phyloP scores from a whole-genome alignment of 2,888 invertebrate species.

The Amiota communis region DNA sequence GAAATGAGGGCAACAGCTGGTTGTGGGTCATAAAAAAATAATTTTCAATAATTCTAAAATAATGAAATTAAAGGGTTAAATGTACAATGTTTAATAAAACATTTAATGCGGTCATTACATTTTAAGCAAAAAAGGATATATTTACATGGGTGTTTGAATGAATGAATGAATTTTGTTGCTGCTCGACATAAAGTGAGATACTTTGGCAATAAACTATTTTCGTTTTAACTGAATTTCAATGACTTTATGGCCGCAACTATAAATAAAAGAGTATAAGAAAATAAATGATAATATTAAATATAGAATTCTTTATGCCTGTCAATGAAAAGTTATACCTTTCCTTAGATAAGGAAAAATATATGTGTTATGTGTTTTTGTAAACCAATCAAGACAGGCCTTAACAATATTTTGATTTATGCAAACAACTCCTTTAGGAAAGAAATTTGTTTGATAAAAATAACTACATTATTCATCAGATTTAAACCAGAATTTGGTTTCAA shows the following conservation, averaged over 20 bases:
- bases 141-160: constrained; percentile 33
- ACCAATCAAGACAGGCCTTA: too few species aligned
- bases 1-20: too few species aligned
- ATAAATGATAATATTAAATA: constrained; percentile 19
- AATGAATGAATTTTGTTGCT: neutral
- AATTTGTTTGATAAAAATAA: too few species aligned
- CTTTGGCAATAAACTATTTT: constrained; percentile 66
- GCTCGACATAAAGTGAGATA: constrained; percentile 60
- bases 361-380: too few species aligned
- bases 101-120: too few species aligned
- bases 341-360: too few species aligned
- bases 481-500: too few species aligned
- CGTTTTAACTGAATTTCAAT: constrained; percentile 66
- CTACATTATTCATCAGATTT: too few species aligned
- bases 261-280: constrained; percentile 35
- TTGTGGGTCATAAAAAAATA: neutral
- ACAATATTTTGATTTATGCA: too few species aligned
- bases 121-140: constrained; percentile 24
- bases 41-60: constrained; percentile 51
- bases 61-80: constrained; percentile 54
- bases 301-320: neutral
- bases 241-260: constrained; percentile 59
- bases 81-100: neutral
- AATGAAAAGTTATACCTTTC: too few species aligned
- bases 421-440: too few species aligned